Percentiles rank a stretch among this genome's conserved stretches.
phyloP scores from a whole-genome alignment of 2,797 vertebrate genomes.

The Pelobates cultripes region DNA sequence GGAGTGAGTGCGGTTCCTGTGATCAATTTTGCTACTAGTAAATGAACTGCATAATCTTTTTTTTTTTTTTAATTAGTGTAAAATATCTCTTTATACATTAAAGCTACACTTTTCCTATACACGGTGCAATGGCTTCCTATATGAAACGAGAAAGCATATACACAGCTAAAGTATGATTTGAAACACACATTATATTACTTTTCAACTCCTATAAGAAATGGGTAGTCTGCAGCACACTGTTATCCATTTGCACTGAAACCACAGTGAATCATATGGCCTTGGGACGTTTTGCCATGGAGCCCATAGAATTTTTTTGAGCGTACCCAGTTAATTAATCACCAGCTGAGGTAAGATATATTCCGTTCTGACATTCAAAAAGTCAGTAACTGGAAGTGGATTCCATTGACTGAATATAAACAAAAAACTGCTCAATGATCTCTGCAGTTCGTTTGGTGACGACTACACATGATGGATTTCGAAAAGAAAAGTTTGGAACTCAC shows the following conservation, averaged over 20 bases:
- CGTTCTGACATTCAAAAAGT: neutral
- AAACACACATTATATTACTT: neutral
- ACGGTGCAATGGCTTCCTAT: too few species aligned
- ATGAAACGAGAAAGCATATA: too few species aligned
- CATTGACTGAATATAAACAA: neutral
- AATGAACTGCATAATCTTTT: too few species aligned
- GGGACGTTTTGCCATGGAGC: constrained; percentile 16
- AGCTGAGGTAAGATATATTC: constrained; percentile 31
- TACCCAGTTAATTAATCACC: constrained; percentile 15
- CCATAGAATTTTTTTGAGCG: neutral
- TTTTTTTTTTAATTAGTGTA: too few species aligned
- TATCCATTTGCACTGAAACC: constrained; percentile 13
- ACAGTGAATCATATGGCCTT: constrained; percentile 20
- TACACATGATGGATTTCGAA: neutral
- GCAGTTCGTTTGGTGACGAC: neutral
- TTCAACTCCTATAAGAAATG: neutral
- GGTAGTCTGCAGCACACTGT: neutral
- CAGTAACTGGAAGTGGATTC: neutral
- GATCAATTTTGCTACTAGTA: too few species aligned
- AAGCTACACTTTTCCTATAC: too few species aligned
- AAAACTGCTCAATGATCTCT: neutral
- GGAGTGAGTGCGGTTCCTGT: too few species aligned
- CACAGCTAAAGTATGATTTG: too few species aligned
- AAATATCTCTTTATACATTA: too few species aligned
- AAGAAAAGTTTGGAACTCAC: constrained; percentile 10